Percentiles rank a stretch among this genome's conserved stretches.
Evolutionary conservation across 2,797 vertebrate genomes (phyloP).

Genomic region (Smutsia temminckii): DNA sequence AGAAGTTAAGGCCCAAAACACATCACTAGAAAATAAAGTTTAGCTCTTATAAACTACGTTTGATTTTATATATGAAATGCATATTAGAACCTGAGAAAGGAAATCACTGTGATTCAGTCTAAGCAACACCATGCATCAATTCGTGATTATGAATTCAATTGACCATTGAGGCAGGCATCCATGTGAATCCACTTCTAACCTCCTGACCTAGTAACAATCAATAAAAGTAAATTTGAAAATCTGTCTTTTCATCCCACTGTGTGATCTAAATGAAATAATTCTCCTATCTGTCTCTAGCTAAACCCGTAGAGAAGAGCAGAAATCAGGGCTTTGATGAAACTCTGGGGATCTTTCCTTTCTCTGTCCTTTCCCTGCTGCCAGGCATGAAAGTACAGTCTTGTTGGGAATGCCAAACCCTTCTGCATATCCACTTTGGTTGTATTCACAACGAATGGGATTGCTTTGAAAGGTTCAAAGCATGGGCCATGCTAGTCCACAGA

Average conservation of each 20-base stretch:
- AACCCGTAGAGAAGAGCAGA: neutral
- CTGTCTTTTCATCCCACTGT: neutral
- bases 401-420: rapidly evolving
- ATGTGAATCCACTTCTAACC: neutral
- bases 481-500: neutral
- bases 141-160: neutral
- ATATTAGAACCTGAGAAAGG: neutral
- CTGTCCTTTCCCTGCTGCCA: neutral
- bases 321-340: neutral
- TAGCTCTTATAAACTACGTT: neutral
- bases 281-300: neutral
- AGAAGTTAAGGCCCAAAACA: neutral
- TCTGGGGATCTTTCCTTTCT: neutral
- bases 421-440: neutral
- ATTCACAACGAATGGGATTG: neutral
- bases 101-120: neutral
- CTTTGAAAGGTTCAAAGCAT: neutral
- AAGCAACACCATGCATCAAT: neutral
- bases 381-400: neutral
- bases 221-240: constrained; percentile 35
- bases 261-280: neutral
- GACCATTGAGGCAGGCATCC: neutral
- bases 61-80: neutral
- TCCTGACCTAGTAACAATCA: neutral
- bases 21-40: neutral